A percentile compares a stretch with the other conserved stretches of the same genome.
Evolutionary conservation across 2,888 invertebrate species (phyloP).

Genomic region (Leucophora obtusa): DNA sequence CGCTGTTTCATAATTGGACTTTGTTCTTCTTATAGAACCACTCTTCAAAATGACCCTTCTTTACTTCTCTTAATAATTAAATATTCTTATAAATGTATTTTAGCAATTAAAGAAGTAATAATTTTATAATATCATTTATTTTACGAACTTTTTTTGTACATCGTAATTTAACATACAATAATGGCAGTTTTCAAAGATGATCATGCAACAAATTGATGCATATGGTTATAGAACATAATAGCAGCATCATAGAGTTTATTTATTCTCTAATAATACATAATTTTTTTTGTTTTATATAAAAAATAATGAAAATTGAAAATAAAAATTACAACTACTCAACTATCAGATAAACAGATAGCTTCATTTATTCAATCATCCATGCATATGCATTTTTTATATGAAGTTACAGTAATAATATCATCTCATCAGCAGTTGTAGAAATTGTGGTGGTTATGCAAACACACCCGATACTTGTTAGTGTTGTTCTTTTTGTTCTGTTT

Average conservation of each 20-base stretch:
- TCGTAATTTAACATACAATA: background rate
- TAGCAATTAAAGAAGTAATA: slow-evolving; percentile 12
- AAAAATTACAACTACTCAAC: background rate
- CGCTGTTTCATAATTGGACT: background rate
- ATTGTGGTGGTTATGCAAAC: slow-evolving; percentile 35
- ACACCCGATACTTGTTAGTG: slow-evolving; percentile 37
- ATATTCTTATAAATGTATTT: background rate
- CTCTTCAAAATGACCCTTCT: background rate
- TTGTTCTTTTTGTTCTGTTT: slow-evolving; percentile 31
- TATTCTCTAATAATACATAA: background rate
- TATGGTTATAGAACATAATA: background rate
- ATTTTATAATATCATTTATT: background rate
- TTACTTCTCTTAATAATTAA: background rate
- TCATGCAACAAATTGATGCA: slow-evolving; percentile 6
- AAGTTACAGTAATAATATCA: background rate
- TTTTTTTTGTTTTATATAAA: background rate
- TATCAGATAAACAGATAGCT: slow-evolving; percentile 10
- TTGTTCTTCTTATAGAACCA: slow-evolving; percentile 4
- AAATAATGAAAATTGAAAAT: background rate
- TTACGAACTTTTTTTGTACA: background rate
- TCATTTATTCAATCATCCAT: background rate
- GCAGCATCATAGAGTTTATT: background rate
- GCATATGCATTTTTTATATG: background rate
- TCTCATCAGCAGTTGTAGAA: background rate
- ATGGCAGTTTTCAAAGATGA: slow-evolving; percentile 3